Base-by-base conservation (phyloP, 2,113 vertebrate species). In the Brachyistius frenatus region DNA sequence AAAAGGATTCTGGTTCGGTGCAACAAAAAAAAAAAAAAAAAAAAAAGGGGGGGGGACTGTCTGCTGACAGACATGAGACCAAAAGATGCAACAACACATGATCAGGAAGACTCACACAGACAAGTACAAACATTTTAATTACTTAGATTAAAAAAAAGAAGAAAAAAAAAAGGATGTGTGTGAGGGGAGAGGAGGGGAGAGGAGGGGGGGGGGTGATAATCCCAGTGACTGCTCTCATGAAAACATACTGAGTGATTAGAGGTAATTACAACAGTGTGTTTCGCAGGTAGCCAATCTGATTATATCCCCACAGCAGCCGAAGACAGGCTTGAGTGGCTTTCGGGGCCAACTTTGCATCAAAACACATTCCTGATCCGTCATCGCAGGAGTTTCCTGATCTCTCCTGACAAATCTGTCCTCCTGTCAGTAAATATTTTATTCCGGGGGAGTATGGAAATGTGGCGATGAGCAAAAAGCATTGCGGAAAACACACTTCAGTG, bases 341-440 rank as follows among this genome's bases (percentile, higher is more conserved):
- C 73, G 32, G 61, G 23, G 71, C 57, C 53, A 82, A 80, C 66
- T 83, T 39, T 64, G 56, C 67, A 44, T 80, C 82, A 73, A 82
- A 67, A 77, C 72, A 62, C 69, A 82, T 82, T 84, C 73, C 67
- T 11, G 3, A 16, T 60, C 68, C 35, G 15, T 79, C 84, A 57
- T 36, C 52, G 56, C 33, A 1, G 55, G 53, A 53, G 33, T 71
- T 74, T 66, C 83, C 55, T 63, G 50, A 88, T 74, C 52, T 74
- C 46, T 70, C 67, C 54, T 56, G 66, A 78, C 64, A 54, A 71
- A 83, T 77, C 35, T 53, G 49, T 73, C 60, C 61, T 44, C 83
- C 71, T 72, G 49, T 81, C 88, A 60, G 67, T 79, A 70, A 78
- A 88, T 74, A 77, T 86, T 89, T 86, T 65, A 88, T 78, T 35